Conservation (phyloP, 2,113 vertebrate genomes). For the Leucopsar rothschildi region DNA sequence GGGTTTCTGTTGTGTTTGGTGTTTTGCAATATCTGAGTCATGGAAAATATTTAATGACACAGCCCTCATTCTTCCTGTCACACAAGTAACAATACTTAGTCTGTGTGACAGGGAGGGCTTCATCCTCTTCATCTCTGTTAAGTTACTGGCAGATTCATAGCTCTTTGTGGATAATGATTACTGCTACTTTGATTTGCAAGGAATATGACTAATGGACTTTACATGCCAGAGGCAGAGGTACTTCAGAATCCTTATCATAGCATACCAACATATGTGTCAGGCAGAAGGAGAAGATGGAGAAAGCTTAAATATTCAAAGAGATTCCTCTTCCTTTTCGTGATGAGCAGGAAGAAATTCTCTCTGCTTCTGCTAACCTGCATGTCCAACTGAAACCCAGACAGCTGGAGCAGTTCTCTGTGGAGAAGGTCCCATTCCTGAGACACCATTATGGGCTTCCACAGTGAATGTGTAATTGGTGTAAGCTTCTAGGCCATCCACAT, state of each 20-base stretch:
- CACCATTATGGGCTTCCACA: slow-evolving; percentile 70
- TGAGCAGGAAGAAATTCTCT: background rate
- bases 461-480: slow-evolving; percentile 75
- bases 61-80: background rate
- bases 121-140: background rate
- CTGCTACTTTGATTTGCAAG: background rate
- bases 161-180: background rate
- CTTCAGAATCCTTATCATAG: background rate
- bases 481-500: slow-evolving; percentile 65
- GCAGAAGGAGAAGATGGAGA: background rate
- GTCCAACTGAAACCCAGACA: slow-evolving; percentile 63
- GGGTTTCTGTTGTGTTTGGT: background rate
- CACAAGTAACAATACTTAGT: background rate
- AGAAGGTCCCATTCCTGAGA: slow-evolving; percentile 60
- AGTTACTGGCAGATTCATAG: background rate
- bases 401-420: slow-evolving; percentile 25
- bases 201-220: background rate
- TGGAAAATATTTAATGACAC: background rate
- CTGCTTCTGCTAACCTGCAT: slow-evolving; percentile 69
- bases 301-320: slow-evolving; percentile 12
- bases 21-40: background rate
- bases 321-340: background rate
- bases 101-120: background rate
- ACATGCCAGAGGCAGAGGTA: background rate
- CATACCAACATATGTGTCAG: background rate